Percentiles rank a stretch among this genome's conserved stretches.
Conservation (phyloP, 2,888 invertebrate species). For the Orthosia gothica region DNA sequence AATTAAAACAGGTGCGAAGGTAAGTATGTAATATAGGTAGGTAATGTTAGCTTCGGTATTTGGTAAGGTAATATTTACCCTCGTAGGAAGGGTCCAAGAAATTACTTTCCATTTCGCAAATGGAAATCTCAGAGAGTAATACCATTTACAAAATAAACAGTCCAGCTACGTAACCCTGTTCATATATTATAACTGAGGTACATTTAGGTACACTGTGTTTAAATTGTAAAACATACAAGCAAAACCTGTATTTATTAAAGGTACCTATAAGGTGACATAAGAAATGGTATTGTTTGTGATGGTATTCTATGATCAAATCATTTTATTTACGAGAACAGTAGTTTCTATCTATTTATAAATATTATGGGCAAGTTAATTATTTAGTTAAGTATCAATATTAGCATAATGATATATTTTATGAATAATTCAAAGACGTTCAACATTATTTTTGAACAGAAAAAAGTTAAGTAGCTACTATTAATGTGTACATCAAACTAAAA, state of each 20-base stretch:
- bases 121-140: slow-evolving; percentile 37
- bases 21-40: not conserved
- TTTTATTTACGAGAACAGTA: not conserved
- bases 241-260: not conserved
- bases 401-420: not conserved
- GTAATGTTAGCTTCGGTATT: slow-evolving; percentile 8
- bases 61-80: slow-evolving; percentile 22
- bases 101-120: slow-evolving; percentile 36
- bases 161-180: slow-evolving; percentile 8
- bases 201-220: not conserved
- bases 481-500: not conserved
- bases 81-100: slow-evolving; percentile 16
- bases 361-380: not conserved
- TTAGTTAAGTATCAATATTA: no score
- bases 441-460: no score
- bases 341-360: not conserved
- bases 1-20: not conserved
- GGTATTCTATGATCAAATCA: no score
- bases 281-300: not conserved
- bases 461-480: not conserved
- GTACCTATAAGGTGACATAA: no score
- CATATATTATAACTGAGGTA: slow-evolving; percentile 16
- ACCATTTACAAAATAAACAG: slow-evolving; percentile 40
- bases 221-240: slow-evolving; percentile 4
- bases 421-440: no score